Percentiles rank a stretch among this genome's conserved stretches.
Evolutionary conservation across 2,888 invertebrate species (phyloP).

Genomic region (Apocheima hispidaria): DNA sequence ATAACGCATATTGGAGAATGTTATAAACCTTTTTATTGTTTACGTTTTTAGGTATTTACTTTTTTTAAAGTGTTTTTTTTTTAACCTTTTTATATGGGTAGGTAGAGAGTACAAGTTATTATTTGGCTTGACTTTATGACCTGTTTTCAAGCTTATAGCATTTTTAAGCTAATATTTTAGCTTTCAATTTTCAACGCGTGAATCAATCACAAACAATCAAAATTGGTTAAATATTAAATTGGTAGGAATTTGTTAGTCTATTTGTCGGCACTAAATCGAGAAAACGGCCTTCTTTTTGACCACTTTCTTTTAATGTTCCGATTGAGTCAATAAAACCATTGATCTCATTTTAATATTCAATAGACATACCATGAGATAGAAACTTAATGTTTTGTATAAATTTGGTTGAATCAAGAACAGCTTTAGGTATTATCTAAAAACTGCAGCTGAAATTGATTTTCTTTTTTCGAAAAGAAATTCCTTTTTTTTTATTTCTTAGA

Average conservation of each 20-base stretch:
- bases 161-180: neutral
- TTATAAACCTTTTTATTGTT: neutral
- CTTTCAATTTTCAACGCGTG: slow-evolving; percentile 26
- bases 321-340: slow-evolving; percentile 10
- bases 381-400: slow-evolving; percentile 5
- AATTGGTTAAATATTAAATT: slow-evolving; percentile 30
- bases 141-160: neutral
- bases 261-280: slow-evolving; percentile 29
- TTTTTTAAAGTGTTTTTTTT: neutral
- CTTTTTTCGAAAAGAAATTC: too few species aligned
- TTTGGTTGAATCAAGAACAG: neutral
- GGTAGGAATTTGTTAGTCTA: slow-evolving; percentile 22
- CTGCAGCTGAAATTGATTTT: neutral
- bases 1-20: neutral
- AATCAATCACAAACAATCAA: slow-evolving; percentile 18
- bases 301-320: slow-evolving; percentile 38
- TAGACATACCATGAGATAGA: neutral
- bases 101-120: neutral
- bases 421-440: neutral
- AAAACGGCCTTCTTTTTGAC: slow-evolving; percentile 27
- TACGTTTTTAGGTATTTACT: neutral
- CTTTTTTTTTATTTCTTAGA: neutral
- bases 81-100: neutral
- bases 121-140: neutral
- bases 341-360: slow-evolving; percentile 10